These are phyloP conservation scores for Eulemur macaco DNA, from an alignment of 2,113 vertebrate species.

Conservation along the genomic window DNA sequence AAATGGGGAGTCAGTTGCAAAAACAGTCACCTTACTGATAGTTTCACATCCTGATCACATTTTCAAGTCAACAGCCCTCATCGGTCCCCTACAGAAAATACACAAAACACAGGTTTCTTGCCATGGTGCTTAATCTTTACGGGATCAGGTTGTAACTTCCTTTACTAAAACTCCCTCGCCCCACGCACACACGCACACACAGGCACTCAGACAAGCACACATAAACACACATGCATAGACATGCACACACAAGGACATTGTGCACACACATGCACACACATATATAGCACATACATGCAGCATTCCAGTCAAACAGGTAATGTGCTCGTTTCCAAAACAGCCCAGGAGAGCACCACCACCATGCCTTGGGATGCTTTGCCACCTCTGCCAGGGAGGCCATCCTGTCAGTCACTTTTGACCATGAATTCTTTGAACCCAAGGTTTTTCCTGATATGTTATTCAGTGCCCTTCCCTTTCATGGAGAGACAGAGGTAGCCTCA, in stretches of 20 bases:
- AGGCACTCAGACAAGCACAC: background rate
- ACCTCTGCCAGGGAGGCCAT: too few relatives aligned
- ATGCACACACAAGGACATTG: too few relatives aligned
- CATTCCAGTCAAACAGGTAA: background rate
- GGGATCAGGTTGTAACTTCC: background rate
- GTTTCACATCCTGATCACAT: background rate
- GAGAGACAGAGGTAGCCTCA: background rate
- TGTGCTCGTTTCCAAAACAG: background rate
- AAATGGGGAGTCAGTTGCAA: background rate
- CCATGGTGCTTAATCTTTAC: background rate
- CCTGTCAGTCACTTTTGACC: too few relatives aligned
- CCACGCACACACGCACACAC: background rate
- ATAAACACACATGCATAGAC: background rate
- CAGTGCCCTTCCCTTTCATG: background rate
- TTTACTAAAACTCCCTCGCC: background rate
- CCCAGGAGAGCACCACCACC: background rate
- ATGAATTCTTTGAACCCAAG: background rate
- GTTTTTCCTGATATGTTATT: background rate
- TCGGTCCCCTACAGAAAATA: background rate
- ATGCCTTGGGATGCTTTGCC: fast-evolving
- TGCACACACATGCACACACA: background rate
- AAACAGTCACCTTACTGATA: background rate
- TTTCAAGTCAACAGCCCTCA: background rate
- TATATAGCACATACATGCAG: background rate
- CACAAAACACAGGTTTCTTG: background rate